Evolutionary conservation across 2,797 vertebrate genomes (phyloP).

Genomic region (Artibeus lituratus): DNA sequence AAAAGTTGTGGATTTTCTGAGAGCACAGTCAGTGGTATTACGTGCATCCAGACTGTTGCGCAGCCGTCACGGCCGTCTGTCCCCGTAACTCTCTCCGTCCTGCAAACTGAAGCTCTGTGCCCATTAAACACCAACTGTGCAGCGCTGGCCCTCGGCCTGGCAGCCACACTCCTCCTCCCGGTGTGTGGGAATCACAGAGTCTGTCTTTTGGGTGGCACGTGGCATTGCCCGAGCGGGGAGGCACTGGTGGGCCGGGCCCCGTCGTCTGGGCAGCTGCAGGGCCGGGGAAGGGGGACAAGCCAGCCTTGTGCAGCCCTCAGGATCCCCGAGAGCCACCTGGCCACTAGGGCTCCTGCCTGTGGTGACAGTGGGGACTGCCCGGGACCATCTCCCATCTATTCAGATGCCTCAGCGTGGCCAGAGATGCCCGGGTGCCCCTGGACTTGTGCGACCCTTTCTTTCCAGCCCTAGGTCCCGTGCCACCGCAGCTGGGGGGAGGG

Average conservation of each 20-base stretch:
- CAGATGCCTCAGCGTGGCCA: neutral
- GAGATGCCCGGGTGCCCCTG: neutral
- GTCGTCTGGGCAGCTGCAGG: neutral
- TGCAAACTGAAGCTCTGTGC: neutral
- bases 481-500: too few species aligned
- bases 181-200: neutral
- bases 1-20: neutral
- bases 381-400: neutral
- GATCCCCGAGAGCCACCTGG: neutral
- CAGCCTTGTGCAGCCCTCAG: neutral
- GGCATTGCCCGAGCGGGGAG: neutral
- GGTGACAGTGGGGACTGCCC: too few species aligned
- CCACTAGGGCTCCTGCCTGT: neutral
- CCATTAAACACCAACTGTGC: neutral
- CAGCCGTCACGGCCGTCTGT: accelerated
- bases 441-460: neutral
- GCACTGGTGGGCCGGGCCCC: neutral
- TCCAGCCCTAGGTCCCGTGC: too few species aligned
- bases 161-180: neutral
- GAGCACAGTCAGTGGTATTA: neutral
- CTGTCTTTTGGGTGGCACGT: neutral
- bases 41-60: accelerated
- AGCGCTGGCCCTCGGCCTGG: too few species aligned
- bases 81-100: neutral
- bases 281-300: neutral